phyloP scores from a whole-genome alignment of 2,113 vertebrate genomes.

The Stegostoma tigrinum region DNA sequence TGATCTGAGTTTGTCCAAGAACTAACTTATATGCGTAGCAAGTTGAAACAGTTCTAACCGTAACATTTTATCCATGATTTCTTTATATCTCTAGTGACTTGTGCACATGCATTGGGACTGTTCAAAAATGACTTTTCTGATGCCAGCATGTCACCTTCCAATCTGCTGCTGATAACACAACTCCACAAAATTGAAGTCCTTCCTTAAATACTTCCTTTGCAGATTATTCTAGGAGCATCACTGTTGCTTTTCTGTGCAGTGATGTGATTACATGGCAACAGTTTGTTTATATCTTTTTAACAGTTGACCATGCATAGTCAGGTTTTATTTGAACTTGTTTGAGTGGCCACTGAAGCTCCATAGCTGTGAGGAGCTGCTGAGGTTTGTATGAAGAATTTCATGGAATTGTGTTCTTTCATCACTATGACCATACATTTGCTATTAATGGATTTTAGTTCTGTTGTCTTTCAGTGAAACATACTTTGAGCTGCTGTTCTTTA shows the following conservation, averaged over 20 bases:
- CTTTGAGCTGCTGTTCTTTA: background rate
- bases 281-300: slow-evolving; percentile 12
- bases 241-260: background rate
- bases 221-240: background rate
- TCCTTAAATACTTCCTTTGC: background rate
- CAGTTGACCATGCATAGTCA: background rate
- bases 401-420: background rate
- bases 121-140: background rate
- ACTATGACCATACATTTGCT: background rate
- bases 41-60: background rate
- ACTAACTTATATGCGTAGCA: background rate
- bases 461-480: background rate
- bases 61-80: background rate
- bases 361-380: background rate
- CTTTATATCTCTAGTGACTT: background rate
- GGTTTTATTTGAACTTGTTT: background rate
- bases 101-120: background rate
- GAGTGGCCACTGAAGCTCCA: background rate
- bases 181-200: background rate
- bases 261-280: background rate
- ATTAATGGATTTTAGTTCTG: background rate
- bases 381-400: background rate
- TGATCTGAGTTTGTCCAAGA: background rate
- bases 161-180: background rate
- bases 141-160: background rate